Evolutionary conservation across 2,113 vertebrate species (phyloP).

Genomic region (Stigmatopora nigra): DNA sequence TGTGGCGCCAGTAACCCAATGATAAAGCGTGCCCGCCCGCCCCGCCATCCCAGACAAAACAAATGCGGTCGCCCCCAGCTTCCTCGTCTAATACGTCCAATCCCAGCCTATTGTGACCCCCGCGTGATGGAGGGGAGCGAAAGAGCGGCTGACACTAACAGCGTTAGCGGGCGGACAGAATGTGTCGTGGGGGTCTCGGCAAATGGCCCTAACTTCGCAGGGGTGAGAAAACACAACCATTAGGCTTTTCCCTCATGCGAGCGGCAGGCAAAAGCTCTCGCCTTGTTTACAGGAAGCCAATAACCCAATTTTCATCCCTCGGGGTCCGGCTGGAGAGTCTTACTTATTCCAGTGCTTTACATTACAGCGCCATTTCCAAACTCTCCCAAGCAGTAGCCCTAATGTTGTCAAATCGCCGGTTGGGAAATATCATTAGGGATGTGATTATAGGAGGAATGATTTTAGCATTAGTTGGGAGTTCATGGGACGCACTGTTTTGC

Average conservation of each 20-base stretch:
- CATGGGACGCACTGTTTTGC: neutral
- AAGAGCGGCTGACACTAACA: slow-evolving; percentile 65
- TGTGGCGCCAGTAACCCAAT: slow-evolving; percentile 13
- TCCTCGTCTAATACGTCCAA: slow-evolving; percentile 49
- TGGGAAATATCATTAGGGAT: slow-evolving; percentile 16
- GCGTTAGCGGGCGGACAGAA: slow-evolving; percentile 54
- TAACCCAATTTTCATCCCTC: slow-evolving; percentile 50
- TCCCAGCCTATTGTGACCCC: slow-evolving; percentile 60
- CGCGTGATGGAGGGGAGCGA: slow-evolving; percentile 64
- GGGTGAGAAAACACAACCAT: slow-evolving; percentile 39
- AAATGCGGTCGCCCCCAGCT: slow-evolving; percentile 27
- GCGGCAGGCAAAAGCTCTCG: slow-evolving; percentile 45
- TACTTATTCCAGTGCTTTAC: slow-evolving; percentile 17
- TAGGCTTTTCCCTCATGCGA: slow-evolving; percentile 39
- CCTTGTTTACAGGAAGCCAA: slow-evolving; percentile 63
- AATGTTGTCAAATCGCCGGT: slow-evolving; percentile 14
- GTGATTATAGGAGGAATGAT: neutral
- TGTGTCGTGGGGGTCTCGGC: slow-evolving; percentile 37
- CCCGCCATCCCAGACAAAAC: slow-evolving; percentile 32
- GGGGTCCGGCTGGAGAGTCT: slow-evolving; percentile 19
- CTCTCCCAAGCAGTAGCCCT: slow-evolving; percentile 18
- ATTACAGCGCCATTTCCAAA: slow-evolving; percentile 24
- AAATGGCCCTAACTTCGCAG: slow-evolving; percentile 34
- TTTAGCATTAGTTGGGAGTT: neutral
- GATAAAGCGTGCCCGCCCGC: slow-evolving; percentile 15